Evolutionary conservation across 1,140 invertebrate species (phyloP), one percentile per base, ranked within the genome.

Genomic region (Aphaenogaster rudis): DNA sequence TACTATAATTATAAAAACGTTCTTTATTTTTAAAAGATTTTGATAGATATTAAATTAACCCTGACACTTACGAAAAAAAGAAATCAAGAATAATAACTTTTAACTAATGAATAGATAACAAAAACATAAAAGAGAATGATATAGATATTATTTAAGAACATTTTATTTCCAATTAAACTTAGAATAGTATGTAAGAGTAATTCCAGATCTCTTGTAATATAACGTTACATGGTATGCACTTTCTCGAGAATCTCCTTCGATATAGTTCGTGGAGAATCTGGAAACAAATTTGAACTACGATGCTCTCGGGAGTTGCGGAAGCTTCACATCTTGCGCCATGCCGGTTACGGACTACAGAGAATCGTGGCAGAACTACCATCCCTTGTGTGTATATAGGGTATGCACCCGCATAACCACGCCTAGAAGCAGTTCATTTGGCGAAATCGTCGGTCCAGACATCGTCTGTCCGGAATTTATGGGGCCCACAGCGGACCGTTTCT

Each of bases 381-480:
- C 59, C 48, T 4, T 36, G 33, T 52, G 33, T 66, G 48, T 80
- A 52, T 66, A 52, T 42, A 77, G 74, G 13, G 17, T 61, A 28
- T 63, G 45, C 45, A 52, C 59, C 42, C 77, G 45, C 77, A 52
- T 80, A 66, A 80, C 61, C 61, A 80, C 77, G 77, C 61, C 61
- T 80, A 80, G 48, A 52, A 80, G 45, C 61, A n/a, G 61, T 80
- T 50, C 33, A 67, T 64, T n/a, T 66, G 61, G 45, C 61, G 48
- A 54, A 80, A 66, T 61, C 17, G 45, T 64, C 61, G 59, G 77
- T 48, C 59, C 59, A 78, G 76, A 79, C 77, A 21, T 42, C 33
- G 77, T 28, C 61, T 80, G 77, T 80, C 13, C 48, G 63, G n/a
- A 80, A 80, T 80, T 80, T 80, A 80, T 80, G 45, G 33, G 45